phyloP scores from a whole-genome alignment of 2,797 vertebrate species.

The Pantherophis alleghaniensis region DNA sequence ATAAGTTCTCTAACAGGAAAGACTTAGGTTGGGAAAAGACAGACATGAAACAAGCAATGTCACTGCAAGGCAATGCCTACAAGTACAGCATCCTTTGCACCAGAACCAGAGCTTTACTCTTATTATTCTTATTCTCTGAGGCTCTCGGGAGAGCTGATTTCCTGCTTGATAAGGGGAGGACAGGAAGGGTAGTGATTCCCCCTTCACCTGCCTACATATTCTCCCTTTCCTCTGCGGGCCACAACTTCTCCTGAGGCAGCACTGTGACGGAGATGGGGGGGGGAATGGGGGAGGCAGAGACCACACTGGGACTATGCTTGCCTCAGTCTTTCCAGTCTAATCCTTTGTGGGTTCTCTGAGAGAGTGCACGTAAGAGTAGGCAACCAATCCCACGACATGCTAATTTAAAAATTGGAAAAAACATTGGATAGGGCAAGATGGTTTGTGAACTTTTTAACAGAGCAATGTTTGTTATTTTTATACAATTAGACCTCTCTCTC shows the following conservation, averaged over 20 bases:
- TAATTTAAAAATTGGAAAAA: background rate
- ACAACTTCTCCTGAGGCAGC: slow-evolving; percentile 4
- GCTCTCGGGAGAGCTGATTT: slow-evolving; percentile 34
- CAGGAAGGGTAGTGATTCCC: background rate
- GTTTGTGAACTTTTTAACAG: background rate
- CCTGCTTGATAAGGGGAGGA: background rate
- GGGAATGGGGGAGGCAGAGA: slow-evolving; percentile 43
- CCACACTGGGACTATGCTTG: slow-evolving; percentile 26
- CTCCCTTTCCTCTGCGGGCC: background rate
- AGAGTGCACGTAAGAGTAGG: slow-evolving; percentile 25
- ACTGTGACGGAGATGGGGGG: slow-evolving; percentile 59
- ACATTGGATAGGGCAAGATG: background rate
- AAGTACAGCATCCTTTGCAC: slow-evolving; percentile 7
- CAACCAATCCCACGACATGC: background rate
- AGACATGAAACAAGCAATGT: background rate
- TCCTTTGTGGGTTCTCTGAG: slow-evolving; percentile 24
- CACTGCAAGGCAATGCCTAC: background rate
- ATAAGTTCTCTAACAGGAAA: slow-evolving; percentile 11
- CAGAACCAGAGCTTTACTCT: background rate
- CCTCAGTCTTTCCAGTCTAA: slow-evolving; percentile 24
- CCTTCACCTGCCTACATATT: background rate
- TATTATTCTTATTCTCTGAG: background rate
- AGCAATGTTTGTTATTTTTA: background rate
- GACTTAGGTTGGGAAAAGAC: slow-evolving; percentile 13
- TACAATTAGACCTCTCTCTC: background rate